Conservation (phyloP, 1,140 invertebrate genomes). For the Vollenhovia emeryi region DNA sequence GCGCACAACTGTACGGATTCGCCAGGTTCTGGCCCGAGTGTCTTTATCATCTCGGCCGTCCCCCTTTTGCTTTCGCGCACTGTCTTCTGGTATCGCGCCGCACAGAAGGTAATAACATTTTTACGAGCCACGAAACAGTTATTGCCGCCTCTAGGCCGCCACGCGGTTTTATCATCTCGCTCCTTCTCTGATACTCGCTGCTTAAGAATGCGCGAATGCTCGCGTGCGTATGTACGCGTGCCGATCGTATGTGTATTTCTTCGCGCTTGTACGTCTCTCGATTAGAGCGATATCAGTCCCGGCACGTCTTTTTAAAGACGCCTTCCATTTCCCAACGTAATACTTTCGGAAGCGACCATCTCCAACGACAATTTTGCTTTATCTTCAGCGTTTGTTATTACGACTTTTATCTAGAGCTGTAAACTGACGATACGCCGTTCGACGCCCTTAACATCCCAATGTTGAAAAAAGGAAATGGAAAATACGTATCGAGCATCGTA, state of each 20-base stretch:
- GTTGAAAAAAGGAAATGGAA: not conserved
- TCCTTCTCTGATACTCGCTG: conserved; percentile 65
- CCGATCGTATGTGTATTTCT: conserved; percentile 36
- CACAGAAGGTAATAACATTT: conserved; percentile 82
- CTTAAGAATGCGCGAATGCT: conserved; percentile 75
- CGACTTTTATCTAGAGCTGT: not conserved
- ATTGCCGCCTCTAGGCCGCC: conserved; percentile 78
- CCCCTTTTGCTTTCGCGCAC: conserved; percentile 54
- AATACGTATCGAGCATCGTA: not conserved
- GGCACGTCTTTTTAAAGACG: conserved; percentile 27
- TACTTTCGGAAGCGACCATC: not conserved
- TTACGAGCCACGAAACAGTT: conserved; percentile 85
- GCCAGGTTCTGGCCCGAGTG: conserved; percentile 15
- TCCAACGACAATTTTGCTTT: not conserved
- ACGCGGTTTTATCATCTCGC: conserved; percentile 76
- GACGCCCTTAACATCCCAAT: not conserved
- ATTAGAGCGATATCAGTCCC: conserved; percentile 40
- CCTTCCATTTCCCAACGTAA: not conserved
- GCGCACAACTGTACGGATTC: conserved; percentile 16
- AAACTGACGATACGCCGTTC: not conserved
- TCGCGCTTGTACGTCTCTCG: conserved; percentile 33
- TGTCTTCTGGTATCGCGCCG: conserved; percentile 71
- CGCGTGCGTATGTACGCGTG: conserved; percentile 10
- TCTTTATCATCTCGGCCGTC: conserved; percentile 31
- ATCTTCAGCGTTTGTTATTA: not conserved